A percentile compares a stretch with the other conserved stretches of the same genome.
Conservation (phyloP, 1,140 invertebrate species). For the Drosophila serrata region DNA sequence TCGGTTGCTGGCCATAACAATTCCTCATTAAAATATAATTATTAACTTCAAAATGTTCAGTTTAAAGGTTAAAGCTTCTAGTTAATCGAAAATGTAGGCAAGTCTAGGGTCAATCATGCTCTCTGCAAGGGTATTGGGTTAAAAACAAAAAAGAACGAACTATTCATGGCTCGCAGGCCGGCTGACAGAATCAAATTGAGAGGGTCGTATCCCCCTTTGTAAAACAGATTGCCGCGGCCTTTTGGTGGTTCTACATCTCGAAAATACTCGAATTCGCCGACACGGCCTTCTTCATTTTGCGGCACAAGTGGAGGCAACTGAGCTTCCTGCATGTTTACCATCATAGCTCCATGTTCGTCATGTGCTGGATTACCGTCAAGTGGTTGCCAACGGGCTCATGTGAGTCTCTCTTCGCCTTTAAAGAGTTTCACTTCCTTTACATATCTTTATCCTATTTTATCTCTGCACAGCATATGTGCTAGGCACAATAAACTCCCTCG, state of each 20-base stretch:
- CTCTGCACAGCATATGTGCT: constrained; percentile 90
- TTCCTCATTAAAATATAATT: not conserved
- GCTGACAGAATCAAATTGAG: constrained; percentile 17
- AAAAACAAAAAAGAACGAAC: not conserved
- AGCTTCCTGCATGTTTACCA: constrained; percentile 97
- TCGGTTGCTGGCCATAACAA: not conserved
- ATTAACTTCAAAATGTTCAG: not conserved
- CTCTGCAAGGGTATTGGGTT: constrained; percentile 4
- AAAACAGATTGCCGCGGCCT: constrained; percentile 93
- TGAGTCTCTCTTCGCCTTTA: constrained; percentile 86
- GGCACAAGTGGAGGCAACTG: constrained; percentile 95
- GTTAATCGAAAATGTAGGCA: not conserved
- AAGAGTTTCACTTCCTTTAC: not conserved
- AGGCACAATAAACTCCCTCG: constrained; percentile 95
- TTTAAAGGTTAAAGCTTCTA: not conserved
- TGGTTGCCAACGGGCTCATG: constrained; percentile 98
- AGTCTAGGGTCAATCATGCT: not conserved
- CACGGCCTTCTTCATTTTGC: constrained; percentile 95
- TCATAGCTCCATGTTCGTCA: constrained; percentile 95
- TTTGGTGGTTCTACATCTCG: constrained; percentile 99
- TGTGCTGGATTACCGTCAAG: constrained; percentile 98
- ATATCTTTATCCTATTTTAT: constrained; percentile 34
- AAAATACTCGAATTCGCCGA: constrained; percentile 97
- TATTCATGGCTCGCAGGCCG: constrained; percentile 15
- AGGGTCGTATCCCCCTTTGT: constrained; percentile 6